Evolutionary conservation across 2,888 invertebrate species (phyloP).

Genomic region (Aleiodes leptofemur): DNA sequence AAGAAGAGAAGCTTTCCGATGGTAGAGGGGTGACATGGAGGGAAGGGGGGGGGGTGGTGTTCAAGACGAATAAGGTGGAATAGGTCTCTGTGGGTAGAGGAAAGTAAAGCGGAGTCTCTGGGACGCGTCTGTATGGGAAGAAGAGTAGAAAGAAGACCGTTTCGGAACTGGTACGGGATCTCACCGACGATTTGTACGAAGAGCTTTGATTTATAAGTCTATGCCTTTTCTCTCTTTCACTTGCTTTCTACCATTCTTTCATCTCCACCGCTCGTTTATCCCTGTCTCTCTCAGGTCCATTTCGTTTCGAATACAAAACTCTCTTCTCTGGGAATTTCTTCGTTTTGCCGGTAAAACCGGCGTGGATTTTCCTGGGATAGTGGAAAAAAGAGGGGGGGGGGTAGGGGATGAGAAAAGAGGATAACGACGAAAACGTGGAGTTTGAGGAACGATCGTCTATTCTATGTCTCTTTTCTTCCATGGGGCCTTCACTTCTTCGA

Average conservation of each 20-base stretch:
- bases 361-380: slow-evolving; percentile 11
- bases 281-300: slow-evolving; percentile 43
- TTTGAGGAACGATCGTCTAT: slow-evolving; percentile 52
- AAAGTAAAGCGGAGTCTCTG: slow-evolving; percentile 37
- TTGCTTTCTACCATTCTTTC: slow-evolving; percentile 38
- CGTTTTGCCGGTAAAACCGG: slow-evolving; percentile 7
- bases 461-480: slow-evolving; percentile 33
- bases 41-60: neutral
- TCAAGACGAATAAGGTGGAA: slow-evolving; percentile 34
- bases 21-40: neutral
- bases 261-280: slow-evolving; percentile 23
- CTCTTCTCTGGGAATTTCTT: slow-evolving; percentile 8
- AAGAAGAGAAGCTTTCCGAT: slow-evolving; percentile 27
- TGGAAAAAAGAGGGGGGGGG: slow-evolving; percentile 1
- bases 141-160: slow-evolving; percentile 56
- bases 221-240: slow-evolving; percentile 46
- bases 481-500: slow-evolving; percentile 61
- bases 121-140: slow-evolving; percentile 42
- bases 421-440: slow-evolving; percentile 49
- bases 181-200: slow-evolving; percentile 65
- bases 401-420: slow-evolving; percentile 27
- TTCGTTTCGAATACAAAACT: slow-evolving; percentile 18
- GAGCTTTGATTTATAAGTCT: slow-evolving; percentile 71
- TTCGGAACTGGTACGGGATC: slow-evolving; percentile 60
- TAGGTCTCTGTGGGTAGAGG: slow-evolving; percentile 21